Evolutionary conservation across 1,140 invertebrate genomes (phyloP), one percentile per base, ranked within the genome.

Genomic region (Drosophila neocordata): DNA sequence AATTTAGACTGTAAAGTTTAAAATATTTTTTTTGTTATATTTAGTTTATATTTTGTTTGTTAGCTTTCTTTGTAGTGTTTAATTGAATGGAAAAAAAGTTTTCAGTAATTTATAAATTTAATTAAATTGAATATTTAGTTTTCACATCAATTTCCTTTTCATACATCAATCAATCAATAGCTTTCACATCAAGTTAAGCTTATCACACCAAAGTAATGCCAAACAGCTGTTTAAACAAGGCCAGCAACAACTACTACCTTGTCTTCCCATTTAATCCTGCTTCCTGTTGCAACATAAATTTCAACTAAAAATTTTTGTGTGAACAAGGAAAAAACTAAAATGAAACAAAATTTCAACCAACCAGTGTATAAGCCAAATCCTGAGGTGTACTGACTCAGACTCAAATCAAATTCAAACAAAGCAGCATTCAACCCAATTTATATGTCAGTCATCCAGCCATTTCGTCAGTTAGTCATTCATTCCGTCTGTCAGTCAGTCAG

Each of bases 401-500:
- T 18, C 15, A 20, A 48, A 48, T 48, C 41, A 48, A 48, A 48
- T 48, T 48, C 9, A 20, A 48, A 44, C 8, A 35, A 27, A 31
- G 4, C 24, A 62, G 69, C 69, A 70, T 67, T 38, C 69, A 44
- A 35, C 13, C 55, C 31, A 31, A 38, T 70, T 53, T 61, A 73
- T 76, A 38, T 24, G 63, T 81, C 71, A 56, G 11, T 31, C 73
- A 55, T 56, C 37, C 48, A 20, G 38, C 44, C 57, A 38, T 38
- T 65, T 35, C 12, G 37, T 27, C 51, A 27, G 37, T 53, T 27
- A 41, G 22, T 59, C 70, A 12, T 15, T 18, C 51, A 18, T 44
- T 65, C 41, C 20, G 51, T 65, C 41, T 12, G 37, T 27, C 51
- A 27, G 37, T 53, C 51, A 41, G 22, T 59, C 70, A 12, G 31